Evolutionary conservation across 2,797 vertebrate species (phyloP).

Genomic region (Sternotherus odoratus): DNA sequence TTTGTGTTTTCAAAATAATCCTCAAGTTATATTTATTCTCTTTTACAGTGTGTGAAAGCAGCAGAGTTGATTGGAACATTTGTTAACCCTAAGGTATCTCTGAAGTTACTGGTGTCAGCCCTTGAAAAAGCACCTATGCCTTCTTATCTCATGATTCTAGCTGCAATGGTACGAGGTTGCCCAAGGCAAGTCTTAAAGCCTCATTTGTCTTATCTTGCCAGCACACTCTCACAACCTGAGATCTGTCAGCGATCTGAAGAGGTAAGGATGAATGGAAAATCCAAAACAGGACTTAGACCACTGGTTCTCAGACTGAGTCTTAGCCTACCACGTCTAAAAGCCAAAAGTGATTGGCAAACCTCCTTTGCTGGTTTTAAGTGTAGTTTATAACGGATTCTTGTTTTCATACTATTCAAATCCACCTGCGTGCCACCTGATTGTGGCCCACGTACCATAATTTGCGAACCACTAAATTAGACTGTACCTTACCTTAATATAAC

Average conservation of each 20-base stretch:
- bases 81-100: slow-evolving; percentile 88
- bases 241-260: slow-evolving; percentile 89
- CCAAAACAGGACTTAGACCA: neutral
- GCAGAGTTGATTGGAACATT: slow-evolving; percentile 91
- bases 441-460: neutral
- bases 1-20: slow-evolving; percentile 29
- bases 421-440: neutral
- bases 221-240: slow-evolving; percentile 78
- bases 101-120: slow-evolving; percentile 87
- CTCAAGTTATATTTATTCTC: slow-evolving; percentile 6
- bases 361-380: neutral
- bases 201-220: slow-evolving; percentile 83
- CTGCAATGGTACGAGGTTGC: slow-evolving; percentile 86
- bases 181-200: slow-evolving; percentile 82
- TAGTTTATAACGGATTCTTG: neutral
- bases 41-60: slow-evolving; percentile 84
- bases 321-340: neutral
- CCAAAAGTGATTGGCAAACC: neutral
- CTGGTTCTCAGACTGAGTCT: neutral
- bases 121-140: slow-evolving; percentile 82
- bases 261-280: slow-evolving; percentile 78
- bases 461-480: neutral
- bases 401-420: neutral
- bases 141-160: slow-evolving; percentile 88
- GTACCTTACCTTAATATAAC: neutral